Evolutionary conservation across 2,797 vertebrate species (phyloP).

Genomic region (Nannoperca australis): DNA sequence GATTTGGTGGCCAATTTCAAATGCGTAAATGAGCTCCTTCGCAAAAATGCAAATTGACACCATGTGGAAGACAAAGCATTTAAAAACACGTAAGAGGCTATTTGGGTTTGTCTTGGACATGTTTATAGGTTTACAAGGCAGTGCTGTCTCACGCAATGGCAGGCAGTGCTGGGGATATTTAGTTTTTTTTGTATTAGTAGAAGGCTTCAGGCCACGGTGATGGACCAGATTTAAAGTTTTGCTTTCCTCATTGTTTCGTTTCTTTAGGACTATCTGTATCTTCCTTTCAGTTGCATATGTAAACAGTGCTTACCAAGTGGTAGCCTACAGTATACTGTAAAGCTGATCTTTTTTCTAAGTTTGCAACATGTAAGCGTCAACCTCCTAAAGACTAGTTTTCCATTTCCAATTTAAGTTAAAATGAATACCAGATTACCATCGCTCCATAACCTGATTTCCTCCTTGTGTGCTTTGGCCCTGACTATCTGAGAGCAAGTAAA

Average conservation of each 20-base stretch:
- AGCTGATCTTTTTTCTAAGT: constrained; percentile 17
- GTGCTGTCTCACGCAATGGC: constrained; percentile 79
- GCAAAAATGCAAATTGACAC: constrained; percentile 85
- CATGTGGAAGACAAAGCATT: constrained; percentile 86
- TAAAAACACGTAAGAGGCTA: constrained; percentile 81
- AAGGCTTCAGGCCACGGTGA: constrained; percentile 19
- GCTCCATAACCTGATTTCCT: constrained; percentile 28
- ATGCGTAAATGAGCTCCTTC: constrained; percentile 84
- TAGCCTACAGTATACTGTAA: neutral
- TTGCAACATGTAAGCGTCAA: constrained; percentile 1
- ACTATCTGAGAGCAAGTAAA: constrained; percentile 38
- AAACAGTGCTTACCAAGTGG: constrained; percentile 10
- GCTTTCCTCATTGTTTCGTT: constrained; percentile 2
- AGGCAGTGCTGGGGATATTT: constrained; percentile 48
- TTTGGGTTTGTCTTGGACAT: constrained; percentile 73
- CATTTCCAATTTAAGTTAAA: constrained; percentile 33
- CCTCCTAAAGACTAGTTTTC: constrained; percentile 19
- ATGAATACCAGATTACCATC: constrained; percentile 45
- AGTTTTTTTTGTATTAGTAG: constrained; percentile 42
- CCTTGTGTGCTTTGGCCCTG: constrained; percentile 20
- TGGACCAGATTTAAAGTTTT: constrained; percentile 14
- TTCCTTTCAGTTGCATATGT: constrained; percentile 19
- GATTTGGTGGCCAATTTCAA: constrained; percentile 78
- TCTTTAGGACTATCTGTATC: constrained; percentile 9
- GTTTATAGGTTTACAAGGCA: constrained; percentile 76